phyloP scores from a whole-genome alignment of 2,888 invertebrate species.

The Cordilura impudica region DNA sequence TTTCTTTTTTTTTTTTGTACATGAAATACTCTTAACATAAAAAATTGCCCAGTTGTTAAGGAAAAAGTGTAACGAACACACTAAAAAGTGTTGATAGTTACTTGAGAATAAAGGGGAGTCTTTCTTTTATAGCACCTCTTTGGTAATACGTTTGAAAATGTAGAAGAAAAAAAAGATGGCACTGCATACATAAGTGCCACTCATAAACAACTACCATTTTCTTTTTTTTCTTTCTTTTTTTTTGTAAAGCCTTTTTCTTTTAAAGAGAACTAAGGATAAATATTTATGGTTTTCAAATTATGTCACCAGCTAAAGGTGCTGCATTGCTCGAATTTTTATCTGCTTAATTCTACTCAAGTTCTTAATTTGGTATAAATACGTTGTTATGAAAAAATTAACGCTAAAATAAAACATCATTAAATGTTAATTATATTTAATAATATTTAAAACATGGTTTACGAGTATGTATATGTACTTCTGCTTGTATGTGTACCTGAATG shows the following conservation, averaged over 20 bases:
- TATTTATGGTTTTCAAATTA: too few species aligned
- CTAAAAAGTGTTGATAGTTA: conserved; percentile 26
- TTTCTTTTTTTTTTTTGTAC: not conserved
- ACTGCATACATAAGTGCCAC: not conserved
- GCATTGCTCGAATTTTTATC: too few species aligned
- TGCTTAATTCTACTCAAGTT: too few species aligned
- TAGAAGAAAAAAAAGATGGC: not conserved
- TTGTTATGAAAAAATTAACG: too few species aligned
- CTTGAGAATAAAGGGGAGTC: conserved; percentile 11
- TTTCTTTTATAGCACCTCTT: not conserved
- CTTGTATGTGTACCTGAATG: not conserved
- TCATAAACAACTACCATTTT: not conserved
- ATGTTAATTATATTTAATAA: too few species aligned
- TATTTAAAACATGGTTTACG: too few species aligned
- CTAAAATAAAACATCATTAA: too few species aligned
- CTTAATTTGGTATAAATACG: too few species aligned
- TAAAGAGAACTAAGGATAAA: not conserved
- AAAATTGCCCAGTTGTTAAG: not conserved
- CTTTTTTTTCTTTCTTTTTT: not conserved
- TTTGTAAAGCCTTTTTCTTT: not conserved
- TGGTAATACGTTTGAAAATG: not conserved
- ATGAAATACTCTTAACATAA: not conserved
- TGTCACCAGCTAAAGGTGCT: too few species aligned
- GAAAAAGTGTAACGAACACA: conserved; percentile 3
- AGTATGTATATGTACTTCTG: not conserved